Base-by-base conservation (phyloP, 53 echinoderm and acorn worm genomes). In the Holothuria leucospilota region DNA sequence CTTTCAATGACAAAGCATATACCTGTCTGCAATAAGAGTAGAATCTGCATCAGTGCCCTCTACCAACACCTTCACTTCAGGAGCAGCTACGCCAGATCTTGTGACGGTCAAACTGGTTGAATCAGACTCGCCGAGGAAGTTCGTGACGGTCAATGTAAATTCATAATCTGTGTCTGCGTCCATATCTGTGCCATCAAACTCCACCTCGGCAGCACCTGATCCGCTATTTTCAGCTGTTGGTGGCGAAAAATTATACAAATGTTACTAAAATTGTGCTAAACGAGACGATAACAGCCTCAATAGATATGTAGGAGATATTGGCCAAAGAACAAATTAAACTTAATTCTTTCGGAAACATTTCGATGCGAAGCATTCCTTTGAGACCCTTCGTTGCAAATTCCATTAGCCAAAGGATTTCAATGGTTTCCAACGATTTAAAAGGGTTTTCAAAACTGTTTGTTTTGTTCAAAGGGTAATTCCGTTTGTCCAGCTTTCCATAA, bases 91-190 rank as follows among this genome's bases (percentile, higher is more conserved):
- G 51, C 88, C 92, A 0, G 96, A 87, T 5, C 94, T 87, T 14
- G 72, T 42, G 11, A 96, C 92, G 49, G 84, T 71, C 52, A 94
- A 77, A 1, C 87, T 83, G 8, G 94, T 81, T 3, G 74, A 61
- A 68, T 94, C 87, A 0, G 78, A 85, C 51, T 89, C 86, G 8
- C 96, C 96, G 2, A 96, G 81, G 87, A 96, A 96, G 90, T 96
- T 96, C 11, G 94, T 90, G 25, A 94, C 92, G 13, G 68, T 85
- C 38, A 96, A 70, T 8, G 86, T 86, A 67, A 96, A 96, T 9
- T 59, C 72, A 59, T 96, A 96, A 6, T 78, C 85, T 9, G 70
- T 88, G 70, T 88, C 90, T 5, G 92, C 94, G 62, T 94, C 94
- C 68, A 94, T 80, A 11, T 82, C 38, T 8, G 29, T 25, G 20